phyloP scores from a whole-genome alignment of 2,113 vertebrate species.

The Anas platyrhynchos region DNA sequence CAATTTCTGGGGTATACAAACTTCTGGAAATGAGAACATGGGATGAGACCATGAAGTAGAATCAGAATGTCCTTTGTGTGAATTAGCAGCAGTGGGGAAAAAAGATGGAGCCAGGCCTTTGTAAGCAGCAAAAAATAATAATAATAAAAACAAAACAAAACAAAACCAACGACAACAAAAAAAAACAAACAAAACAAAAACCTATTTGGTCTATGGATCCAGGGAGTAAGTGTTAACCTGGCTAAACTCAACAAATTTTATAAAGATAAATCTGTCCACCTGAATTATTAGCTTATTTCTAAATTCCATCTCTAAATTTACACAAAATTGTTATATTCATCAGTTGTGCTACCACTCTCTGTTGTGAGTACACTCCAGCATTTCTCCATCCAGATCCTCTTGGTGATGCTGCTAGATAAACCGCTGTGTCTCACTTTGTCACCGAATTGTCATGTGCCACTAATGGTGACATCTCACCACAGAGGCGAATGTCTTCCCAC shows the following conservation, averaged over 20 bases:
- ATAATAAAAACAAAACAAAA: too few species aligned
- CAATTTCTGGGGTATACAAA: neutral
- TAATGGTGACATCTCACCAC: neutral
- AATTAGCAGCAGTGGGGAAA: neutral
- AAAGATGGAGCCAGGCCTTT: neutral
- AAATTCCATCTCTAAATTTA: neutral
- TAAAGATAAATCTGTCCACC: neutral
- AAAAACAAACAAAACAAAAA: too few species aligned
- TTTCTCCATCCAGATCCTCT: neutral
- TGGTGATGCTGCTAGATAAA: neutral
- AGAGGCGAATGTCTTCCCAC: neutral
- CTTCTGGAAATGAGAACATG: neutral
- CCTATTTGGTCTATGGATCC: neutral
- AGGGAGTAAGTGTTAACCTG: neutral
- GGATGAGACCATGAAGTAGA: neutral
- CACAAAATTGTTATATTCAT: neutral
- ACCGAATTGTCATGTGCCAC: fast-evolving
- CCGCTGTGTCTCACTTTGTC: fast-evolving
- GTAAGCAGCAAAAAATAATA: neutral
- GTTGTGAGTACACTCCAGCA: neutral
- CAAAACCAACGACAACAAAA: too few species aligned
- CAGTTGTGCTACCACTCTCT: neutral
- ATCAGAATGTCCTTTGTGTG: neutral
- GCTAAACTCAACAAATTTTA: neutral
- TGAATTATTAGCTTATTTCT: neutral